Conservation (phyloP, 2,797 vertebrate species). For the Synaphobranchus kaupii region DNA sequence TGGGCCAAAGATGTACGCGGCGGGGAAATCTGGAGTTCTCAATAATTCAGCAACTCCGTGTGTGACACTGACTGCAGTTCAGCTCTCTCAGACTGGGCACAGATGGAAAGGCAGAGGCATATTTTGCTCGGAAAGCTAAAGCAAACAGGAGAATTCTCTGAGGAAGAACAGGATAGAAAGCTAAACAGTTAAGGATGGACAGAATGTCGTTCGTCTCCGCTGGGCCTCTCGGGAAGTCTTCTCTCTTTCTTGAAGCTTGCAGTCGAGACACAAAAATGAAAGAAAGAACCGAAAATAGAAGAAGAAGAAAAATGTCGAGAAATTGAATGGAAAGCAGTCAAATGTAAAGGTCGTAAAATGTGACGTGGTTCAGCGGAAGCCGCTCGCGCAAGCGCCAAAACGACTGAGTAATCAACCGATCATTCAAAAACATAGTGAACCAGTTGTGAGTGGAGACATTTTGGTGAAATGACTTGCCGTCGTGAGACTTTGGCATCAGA, state of each 20-base stretch:
- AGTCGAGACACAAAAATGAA: constrained; percentile 31
- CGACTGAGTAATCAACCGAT: constrained; percentile 20
- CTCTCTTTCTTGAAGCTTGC: constrained; percentile 45
- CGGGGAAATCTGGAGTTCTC: constrained; percentile 96
- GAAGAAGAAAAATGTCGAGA: constrained; percentile 34
- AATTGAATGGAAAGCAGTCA: constrained; percentile 1
- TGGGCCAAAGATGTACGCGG: constrained; percentile 94
- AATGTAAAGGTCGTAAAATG: neutral
- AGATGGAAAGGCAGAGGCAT: constrained; percentile 80
- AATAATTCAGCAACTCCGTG: constrained; percentile 91
- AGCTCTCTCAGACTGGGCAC: constrained; percentile 74
- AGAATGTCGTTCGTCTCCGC: constrained; percentile 71
- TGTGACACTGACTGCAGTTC: constrained; percentile 79
- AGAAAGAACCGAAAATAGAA: neutral
- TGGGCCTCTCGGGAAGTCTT: constrained; percentile 64
- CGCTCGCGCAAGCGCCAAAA: neutral
- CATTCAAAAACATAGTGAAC: constrained; percentile 10
- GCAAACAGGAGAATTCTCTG: constrained; percentile 78
- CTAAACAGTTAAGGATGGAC: constrained; percentile 74
- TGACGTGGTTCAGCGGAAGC: constrained; percentile 10
- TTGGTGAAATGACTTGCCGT: constrained; percentile 11
- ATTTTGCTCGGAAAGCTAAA: constrained; percentile 69
- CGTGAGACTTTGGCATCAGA: constrained; percentile 6
- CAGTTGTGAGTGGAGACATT: neutral
- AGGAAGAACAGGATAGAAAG: constrained; percentile 64